Conservation (phyloP, 2,888 invertebrate species). For the Eilema depressum region DNA sequence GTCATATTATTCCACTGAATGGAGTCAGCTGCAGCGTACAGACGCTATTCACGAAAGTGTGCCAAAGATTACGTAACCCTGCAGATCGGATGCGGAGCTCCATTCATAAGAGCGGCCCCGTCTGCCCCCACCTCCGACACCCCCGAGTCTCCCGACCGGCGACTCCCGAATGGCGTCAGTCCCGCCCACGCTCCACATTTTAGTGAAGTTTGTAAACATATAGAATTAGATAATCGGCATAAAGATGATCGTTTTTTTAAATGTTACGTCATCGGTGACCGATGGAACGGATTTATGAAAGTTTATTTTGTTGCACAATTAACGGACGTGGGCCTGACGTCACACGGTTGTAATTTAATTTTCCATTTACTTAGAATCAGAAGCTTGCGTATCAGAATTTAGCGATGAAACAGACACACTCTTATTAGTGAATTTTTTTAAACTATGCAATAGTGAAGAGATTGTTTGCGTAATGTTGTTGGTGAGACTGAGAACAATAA, state of each 20-base stretch:
- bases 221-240: slow-evolving; percentile 18
- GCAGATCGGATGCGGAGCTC: slow-evolving; percentile 75
- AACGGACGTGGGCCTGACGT: not conserved
- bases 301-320: slow-evolving; percentile 10
- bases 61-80: slow-evolving; percentile 76
- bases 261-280: slow-evolving; percentile 29
- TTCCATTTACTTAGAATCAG: not conserved
- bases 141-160: slow-evolving; percentile 20
- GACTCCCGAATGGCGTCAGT: slow-evolving; percentile 7
- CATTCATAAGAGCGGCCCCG: slow-evolving; percentile 64
- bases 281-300: slow-evolving; percentile 26
- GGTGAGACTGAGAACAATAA: too few species aligned
- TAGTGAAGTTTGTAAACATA: slow-evolving; percentile 43
- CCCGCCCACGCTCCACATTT: slow-evolving; percentile 33
- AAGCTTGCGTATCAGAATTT: too few species aligned
- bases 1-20: slow-evolving; percentile 9
- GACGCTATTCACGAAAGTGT: slow-evolving; percentile 57
- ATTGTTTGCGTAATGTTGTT: too few species aligned
- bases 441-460: too few species aligned
- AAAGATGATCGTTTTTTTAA: slow-evolving; percentile 36
- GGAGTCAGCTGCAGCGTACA: slow-evolving; percentile 22
- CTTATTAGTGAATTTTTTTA: too few species aligned
- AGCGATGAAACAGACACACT: too few species aligned
- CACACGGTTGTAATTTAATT: not conserved
- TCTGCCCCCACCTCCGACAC: slow-evolving; percentile 29